phyloP scores from a whole-genome alignment of 2,888 invertebrate genomes.

The Cephus runcator region DNA sequence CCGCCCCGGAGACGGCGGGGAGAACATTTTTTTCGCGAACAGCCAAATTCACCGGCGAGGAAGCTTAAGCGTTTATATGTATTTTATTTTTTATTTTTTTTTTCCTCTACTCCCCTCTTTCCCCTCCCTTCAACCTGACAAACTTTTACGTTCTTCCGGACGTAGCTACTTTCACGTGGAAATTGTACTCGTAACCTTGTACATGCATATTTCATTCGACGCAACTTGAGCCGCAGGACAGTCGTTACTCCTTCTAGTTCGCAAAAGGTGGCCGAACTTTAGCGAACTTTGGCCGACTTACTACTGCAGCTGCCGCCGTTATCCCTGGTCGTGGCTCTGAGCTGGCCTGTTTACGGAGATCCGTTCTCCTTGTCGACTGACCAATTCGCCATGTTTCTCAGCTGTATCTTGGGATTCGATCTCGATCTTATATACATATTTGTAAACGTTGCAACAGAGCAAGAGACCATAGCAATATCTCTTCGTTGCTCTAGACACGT shows the following conservation, averaged over 20 bases:
- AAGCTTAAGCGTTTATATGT: not conserved
- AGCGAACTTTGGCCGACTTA: constrained; percentile 46
- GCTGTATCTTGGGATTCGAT: not conserved
- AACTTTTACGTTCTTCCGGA: constrained; percentile 30
- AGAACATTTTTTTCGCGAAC: not conserved
- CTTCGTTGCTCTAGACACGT: not conserved
- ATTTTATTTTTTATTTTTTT: not conserved
- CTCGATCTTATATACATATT: not conserved
- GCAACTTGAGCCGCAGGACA: constrained; percentile 46
- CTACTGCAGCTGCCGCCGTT: constrained; percentile 8
- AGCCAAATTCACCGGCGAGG: not conserved
- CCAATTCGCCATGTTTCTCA: not conserved
- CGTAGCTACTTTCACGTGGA: constrained; percentile 47
- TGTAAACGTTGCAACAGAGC: too few species aligned
- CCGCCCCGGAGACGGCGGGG: not conserved
- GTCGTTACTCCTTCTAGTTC: constrained; percentile 32
- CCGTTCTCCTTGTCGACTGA: not conserved
- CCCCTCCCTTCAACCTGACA: not conserved
- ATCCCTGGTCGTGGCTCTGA: not conserved
- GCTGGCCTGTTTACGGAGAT: not conserved
- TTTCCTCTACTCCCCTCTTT: not conserved
- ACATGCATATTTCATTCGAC: constrained; percentile 57
- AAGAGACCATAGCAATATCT: not conserved
- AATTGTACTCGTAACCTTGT: constrained; percentile 54
- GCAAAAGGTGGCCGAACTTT: constrained; percentile 42